Percentiles rank a stretch among this genome's conserved stretches.
These are phyloP conservation scores for Dasysyrphus albostriatus DNA, from an alignment of 2,888 invertebrate genomes.

Conservation along the genomic window DNA sequence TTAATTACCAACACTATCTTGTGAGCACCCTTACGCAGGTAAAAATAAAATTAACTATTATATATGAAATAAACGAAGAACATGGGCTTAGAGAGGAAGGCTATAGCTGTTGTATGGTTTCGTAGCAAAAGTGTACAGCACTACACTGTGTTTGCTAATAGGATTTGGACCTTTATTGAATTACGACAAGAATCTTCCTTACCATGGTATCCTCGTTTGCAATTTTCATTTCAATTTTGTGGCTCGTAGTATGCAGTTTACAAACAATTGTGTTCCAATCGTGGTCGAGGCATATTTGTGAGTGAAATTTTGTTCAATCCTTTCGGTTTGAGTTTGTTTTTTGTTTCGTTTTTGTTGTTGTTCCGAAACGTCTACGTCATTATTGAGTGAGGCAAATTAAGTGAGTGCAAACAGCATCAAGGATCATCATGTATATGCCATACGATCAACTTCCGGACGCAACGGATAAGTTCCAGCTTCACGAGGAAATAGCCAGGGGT, in stretches of 20 bases:
- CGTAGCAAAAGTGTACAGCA: slow-evolving; percentile 54
- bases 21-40: slow-evolving; percentile 19
- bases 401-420: slow-evolving; percentile 7
- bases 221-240: slow-evolving; percentile 68
- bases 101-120: slow-evolving; percentile 66
- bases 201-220: slow-evolving; percentile 41
- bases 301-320: slow-evolving; percentile 29
- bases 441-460: slow-evolving; percentile 90
- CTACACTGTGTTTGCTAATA: slow-evolving; percentile 48
- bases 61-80: slow-evolving; percentile 40
- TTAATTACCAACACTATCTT: slow-evolving; percentile 16
- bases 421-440: slow-evolving; percentile 83
- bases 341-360: neutral
- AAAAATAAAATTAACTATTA: slow-evolving; percentile 23
- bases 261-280: slow-evolving; percentile 34
- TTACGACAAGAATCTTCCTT: slow-evolving; percentile 56
- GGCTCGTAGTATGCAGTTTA: slow-evolving; percentile 65
- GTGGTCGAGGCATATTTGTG: slow-evolving; percentile 25
- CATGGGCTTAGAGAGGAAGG: slow-evolving; percentile 67
- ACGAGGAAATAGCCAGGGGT: slow-evolving; percentile 83
- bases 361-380: neutral
- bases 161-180: slow-evolving; percentile 75
- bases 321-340: slow-evolving; percentile 11
- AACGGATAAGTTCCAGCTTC: slow-evolving; percentile 89
- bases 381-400: neutral